Evolutionary conservation across 2,888 invertebrate species (phyloP), one percentile per base, ranked within the genome.

Genomic region (Mesoligia furuncula): DNA sequence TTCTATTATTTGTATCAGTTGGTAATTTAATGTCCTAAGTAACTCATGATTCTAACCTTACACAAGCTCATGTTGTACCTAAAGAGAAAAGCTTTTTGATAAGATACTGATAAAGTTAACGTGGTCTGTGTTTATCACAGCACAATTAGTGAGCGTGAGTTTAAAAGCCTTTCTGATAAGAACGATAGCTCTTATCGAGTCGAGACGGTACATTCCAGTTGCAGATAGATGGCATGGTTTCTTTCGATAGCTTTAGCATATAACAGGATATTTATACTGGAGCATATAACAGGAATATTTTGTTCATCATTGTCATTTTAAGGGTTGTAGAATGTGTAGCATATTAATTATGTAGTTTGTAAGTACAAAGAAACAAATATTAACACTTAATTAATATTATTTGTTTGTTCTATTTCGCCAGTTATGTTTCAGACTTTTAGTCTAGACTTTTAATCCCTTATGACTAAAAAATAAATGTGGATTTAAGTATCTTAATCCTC

Each of bases 121-220:
- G n/a, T 36, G 17, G 9, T 20, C 51, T 65, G n/a, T 64, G 31
- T 17, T 80, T 75, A 69, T 69, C 70, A 36, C 0, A 0, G 15
- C 24, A 75, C 65, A 80, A 83, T 82, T 79, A 84, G 75, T 80
- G 72, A 68, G 65, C 45, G 75, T 57, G 20, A 59, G 27, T 54
- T 68, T 75, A 75, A 82, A 75, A 80, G 75, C 61, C 54, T 80
- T 83, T 61, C 72, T 75, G 72, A 70, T 81, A 82, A 4, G 36
- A 54, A 39, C 36, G 67, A 71, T 73, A 83, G 24, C 13, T 13
- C 39, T 20, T 67, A 82, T 71, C 31, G 15, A 45, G 54, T 36
- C 42, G n/a, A 79, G 73, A 73, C 42, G 20, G 39, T 27, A 51
- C 24, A 31, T 54, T 61, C 24, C 2, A 27, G 59, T 27, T 61